Percentiles rank a stretch among this genome's conserved stretches.
Conservation (phyloP, 2,797 vertebrate genomes). For the Sebastes hubbsi region DNA sequence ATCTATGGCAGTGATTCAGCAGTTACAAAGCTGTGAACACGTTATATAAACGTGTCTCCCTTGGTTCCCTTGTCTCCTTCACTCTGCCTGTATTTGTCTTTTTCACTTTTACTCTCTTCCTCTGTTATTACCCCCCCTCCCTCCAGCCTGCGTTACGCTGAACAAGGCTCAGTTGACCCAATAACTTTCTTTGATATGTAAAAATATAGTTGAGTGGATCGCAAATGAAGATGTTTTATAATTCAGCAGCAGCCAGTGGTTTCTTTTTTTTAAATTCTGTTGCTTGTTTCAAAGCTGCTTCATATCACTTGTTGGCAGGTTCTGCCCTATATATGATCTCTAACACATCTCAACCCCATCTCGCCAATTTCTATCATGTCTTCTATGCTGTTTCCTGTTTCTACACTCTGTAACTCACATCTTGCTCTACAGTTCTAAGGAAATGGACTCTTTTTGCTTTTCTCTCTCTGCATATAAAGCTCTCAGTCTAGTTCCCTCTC, state of each 20-base stretch:
- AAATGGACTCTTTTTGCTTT: neutral
- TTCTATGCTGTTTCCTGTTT: neutral
- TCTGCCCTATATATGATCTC: constrained; percentile 40
- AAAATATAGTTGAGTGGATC: constrained; percentile 17
- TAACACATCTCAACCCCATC: constrained; percentile 8
- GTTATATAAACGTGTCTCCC: neutral
- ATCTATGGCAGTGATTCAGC: neutral
- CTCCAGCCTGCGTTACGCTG: neutral
- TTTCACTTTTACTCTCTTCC: neutral
- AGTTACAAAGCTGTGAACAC: neutral
- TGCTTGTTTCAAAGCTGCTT: constrained; percentile 54
- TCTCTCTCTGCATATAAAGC: neutral
- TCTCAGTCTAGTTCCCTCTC: neutral
- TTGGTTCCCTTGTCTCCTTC: neutral
- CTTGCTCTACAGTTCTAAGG: neutral
- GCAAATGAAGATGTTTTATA: constrained; percentile 59
- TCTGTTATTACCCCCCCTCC: neutral
- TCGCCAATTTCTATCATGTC: neutral
- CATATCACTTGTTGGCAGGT: constrained; percentile 23
- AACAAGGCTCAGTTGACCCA: constrained; percentile 37
- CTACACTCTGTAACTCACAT: neutral
- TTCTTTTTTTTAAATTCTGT: constrained; percentile 10
- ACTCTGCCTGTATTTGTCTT: neutral
- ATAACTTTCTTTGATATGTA: constrained; percentile 51
- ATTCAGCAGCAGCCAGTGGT: constrained; percentile 51